Conservation (phyloP, 2,113 vertebrate genomes). For the Delphinus delphis region DNA sequence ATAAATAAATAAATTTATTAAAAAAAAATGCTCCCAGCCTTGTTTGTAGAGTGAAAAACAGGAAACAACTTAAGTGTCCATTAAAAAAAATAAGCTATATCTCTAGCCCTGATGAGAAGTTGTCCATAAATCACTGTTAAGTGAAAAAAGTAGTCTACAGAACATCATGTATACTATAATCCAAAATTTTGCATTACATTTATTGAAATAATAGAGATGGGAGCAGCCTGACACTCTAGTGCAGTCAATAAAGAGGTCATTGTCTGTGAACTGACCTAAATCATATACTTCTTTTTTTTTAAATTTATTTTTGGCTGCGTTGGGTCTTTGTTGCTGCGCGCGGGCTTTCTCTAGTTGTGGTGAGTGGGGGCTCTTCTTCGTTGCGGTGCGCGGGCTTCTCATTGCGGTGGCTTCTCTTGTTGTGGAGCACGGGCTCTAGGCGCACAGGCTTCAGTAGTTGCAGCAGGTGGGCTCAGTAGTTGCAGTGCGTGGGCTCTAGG, state of each 20-base stretch:
- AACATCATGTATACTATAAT: neutral
- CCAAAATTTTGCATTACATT: neutral
- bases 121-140: neutral
- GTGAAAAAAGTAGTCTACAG: neutral
- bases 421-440: too few species aligned
- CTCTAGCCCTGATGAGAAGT: neutral
- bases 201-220: neutral
- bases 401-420: too few species aligned
- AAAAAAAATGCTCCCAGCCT: neutral
- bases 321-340: too few species aligned
- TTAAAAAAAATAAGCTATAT: neutral
- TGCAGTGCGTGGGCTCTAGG: too few species aligned
- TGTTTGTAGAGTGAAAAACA: neutral
- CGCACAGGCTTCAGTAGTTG: too few species aligned
- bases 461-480: too few species aligned
- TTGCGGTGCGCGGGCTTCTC: too few species aligned
- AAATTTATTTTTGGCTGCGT: too few species aligned
- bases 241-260: neutral
- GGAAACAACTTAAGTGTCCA: neutral
- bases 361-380: too few species aligned
- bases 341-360: too few species aligned
- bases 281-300: neutral
- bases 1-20: too few species aligned
- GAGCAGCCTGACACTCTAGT: too few species aligned
- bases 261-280: neutral